Base-by-base conservation (phyloP, 2,888 invertebrate genomes). In the Lottia gigantea region DNA sequence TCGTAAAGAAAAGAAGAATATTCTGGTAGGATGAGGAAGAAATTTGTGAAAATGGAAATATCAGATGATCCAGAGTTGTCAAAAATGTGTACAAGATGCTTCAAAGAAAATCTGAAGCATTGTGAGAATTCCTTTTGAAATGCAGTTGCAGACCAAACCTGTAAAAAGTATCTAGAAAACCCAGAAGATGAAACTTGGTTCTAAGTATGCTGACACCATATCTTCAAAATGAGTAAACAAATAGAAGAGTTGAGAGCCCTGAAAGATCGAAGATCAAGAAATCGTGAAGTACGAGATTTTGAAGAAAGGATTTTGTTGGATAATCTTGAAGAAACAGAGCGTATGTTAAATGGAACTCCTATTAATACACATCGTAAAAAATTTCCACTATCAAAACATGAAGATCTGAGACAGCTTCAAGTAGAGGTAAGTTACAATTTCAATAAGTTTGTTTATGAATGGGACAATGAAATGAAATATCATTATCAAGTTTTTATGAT, bases 251-350 rank as follows among this genome's bases (percentile, higher is more conserved):
- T 78, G 46, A 61, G 67, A 62, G 65, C 65, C 23, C 71, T 82
- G 40, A 83, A 85, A 70, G 79, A 80, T 25, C 73, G 76, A 49
- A 73, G 78, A 14, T 74, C 80, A 62, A 73, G 78, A 47, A 72
- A 79, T 64, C 77, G 83, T 65, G 83, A 83, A 63, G 76, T 83
- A 23, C 74, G 79, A 26, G 80, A 83, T 68, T 80, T 83, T 31
- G 81, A 85, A 66, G 83, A 85, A 63, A 78, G 82, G 16, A 80
- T 82, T 73, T 71, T 83, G 12, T 74, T 85, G 16, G 82, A 83
- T 71, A 73, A 78, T 23, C 74, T 83, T 19, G 74, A 79, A 8
- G 80, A 81, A 15, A 71, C 74, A 15, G 77, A 82, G 26, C 67
- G 70, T 16, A 62, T 67, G n/a, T 61, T 73, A 16, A 70, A 40